phyloP scores from a whole-genome alignment of 2,113 vertebrate species.

The Protobothrops flavoviridis region DNA sequence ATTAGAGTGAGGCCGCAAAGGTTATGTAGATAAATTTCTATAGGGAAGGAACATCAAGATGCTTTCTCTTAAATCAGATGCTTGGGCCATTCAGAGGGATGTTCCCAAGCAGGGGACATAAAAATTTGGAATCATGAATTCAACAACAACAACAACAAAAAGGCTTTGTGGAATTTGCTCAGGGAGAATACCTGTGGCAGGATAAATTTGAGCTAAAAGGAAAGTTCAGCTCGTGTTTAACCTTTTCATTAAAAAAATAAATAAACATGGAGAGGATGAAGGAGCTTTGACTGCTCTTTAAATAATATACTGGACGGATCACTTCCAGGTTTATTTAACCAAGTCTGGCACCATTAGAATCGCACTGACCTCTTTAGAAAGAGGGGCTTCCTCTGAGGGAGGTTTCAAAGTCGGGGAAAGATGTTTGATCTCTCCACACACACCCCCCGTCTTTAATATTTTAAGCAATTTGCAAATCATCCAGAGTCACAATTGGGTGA shows the following conservation, averaged over 20 bases:
- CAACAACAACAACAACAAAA: neutral
- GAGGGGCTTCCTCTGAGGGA: neutral
- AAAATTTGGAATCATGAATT: neutral
- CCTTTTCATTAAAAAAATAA: neutral
- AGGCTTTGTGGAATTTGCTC: neutral
- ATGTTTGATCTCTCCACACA: neutral
- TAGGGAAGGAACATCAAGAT: neutral
- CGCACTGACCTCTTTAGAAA: neutral
- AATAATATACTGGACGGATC: neutral
- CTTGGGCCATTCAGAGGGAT: neutral
- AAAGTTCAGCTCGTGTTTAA: neutral
- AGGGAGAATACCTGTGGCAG: neutral
- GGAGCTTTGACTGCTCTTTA: neutral
- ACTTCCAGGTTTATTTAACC: neutral
- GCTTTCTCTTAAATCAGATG: neutral
- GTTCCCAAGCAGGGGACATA: neutral
- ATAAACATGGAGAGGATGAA: neutral
- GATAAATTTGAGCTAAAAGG: neutral
- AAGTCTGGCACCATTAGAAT: neutral
- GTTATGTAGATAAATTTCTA: neutral
- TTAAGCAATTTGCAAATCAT: neutral
- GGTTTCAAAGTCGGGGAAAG: neutral
- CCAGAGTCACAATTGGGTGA: neutral
- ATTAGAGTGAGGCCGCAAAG: neutral
- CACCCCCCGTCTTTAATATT: neutral